A percentile compares a stretch with the other conserved stretches of the same genome.
phyloP scores from a whole-genome alignment of 1,140 invertebrate genomes.

The Carposina sasakii region DNA sequence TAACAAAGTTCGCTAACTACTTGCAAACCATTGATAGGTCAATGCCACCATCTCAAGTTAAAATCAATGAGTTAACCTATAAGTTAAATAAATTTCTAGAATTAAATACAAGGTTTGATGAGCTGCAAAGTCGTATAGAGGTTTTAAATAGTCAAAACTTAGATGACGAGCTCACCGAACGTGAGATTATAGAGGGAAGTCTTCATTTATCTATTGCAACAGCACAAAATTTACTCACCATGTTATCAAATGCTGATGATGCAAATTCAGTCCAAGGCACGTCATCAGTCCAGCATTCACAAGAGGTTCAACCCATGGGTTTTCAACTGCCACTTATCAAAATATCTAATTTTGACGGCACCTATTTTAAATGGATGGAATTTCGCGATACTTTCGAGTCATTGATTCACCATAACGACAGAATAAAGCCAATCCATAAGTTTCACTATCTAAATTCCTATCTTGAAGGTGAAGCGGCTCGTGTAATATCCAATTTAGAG shows the following conservation, averaged over 20 bases:
- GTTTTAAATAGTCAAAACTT: background rate
- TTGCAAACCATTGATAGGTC: background rate
- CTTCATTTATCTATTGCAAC: background rate
- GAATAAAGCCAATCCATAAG: constrained; percentile 30
- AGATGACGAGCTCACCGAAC: background rate
- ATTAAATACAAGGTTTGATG: background rate
- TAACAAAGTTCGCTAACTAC: constrained; percentile 1
- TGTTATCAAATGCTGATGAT: background rate
- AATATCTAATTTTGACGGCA: constrained; percentile 31
- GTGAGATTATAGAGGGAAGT: background rate
- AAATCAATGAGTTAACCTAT: constrained; percentile 8
- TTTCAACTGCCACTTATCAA: constrained; percentile 29
- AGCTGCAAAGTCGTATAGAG: constrained; percentile 1
- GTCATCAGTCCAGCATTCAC: no score
- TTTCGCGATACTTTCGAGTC: constrained; percentile 36
- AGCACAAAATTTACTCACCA: background rate
- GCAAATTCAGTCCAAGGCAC: background rate
- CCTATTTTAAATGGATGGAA: constrained; percentile 31
- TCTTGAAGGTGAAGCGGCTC: constrained; percentile 27
- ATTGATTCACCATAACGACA: constrained; percentile 31
- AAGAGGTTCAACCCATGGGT: background rate
- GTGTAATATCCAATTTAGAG: constrained; percentile 30
- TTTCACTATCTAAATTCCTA: constrained; percentile 37
- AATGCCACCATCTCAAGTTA: background rate
- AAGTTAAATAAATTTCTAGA: constrained; percentile 4